A percentile compares a stretch with the other conserved stretches of the same genome.
Evolutionary conservation across 2,113 vertebrate genomes (phyloP).

Genomic region (Xenus cinereus): DNA sequence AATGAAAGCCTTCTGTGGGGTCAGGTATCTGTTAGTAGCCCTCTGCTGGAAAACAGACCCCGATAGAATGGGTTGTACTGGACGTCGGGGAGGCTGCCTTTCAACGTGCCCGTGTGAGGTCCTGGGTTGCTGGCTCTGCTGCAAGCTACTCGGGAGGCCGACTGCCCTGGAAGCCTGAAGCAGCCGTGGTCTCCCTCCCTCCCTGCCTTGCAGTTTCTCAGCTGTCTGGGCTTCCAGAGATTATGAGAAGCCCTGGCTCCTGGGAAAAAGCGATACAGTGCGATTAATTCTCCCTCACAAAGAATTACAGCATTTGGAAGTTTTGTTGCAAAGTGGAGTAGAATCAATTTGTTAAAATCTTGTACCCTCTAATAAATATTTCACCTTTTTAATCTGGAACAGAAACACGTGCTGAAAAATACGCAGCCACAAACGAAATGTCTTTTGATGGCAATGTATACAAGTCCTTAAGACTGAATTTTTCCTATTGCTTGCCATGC

Average conservation of each 20-base stretch:
- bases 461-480: background rate
- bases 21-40: background rate
- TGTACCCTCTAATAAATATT: conserved; percentile 28
- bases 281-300: conserved; percentile 37
- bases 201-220: background rate
- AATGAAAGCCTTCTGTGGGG: background rate
- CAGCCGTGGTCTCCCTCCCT: background rate
- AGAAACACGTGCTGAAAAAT: background rate
- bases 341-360: conserved; percentile 28
- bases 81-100: accelerated
- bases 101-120: accelerated
- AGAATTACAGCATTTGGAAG: background rate
- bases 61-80: accelerated
- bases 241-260: background rate
- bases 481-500: background rate
- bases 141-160: accelerated
- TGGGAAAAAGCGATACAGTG: accelerated
- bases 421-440: background rate
- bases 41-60: background rate
- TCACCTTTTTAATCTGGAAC: conserved; percentile 10
- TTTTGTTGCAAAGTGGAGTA: background rate
- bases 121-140: background rate
- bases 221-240: background rate
- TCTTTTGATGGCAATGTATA: background rate
- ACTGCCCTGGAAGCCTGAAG: background rate